Base-by-base conservation (phyloP, 2,888 invertebrate species). In the Caenorhabditis zanzibari region DNA sequence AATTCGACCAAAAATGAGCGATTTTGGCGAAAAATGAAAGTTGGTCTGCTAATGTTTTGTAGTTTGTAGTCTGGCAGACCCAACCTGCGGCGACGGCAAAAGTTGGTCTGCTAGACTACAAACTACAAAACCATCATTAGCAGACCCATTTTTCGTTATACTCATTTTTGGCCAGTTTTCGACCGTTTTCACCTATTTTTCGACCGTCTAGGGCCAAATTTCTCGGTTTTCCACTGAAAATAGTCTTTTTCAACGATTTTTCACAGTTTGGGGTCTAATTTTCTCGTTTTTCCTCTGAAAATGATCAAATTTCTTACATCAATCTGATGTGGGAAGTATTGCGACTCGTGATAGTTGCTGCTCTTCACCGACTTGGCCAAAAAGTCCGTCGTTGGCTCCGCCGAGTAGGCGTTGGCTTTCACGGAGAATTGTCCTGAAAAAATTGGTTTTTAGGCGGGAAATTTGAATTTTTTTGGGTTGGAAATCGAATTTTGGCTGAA, bases 381-480 rank as follows among this genome's bases (percentile, higher is more conserved):
- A 19, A 79, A 82, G 35, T 82, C 80, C 24, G 76, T 63, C 0
- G 73, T 59, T 63, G 86, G 77, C 41, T 84, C 80, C n/a, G 69
- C 41, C 14, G 77, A 73, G 61, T 85, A 87, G 9, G 85, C 86
- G 52, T 75, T 74, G 22, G 81, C 84, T 54, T 83, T 84, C 41
- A 79, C 75, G 9, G 85, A 87, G 61, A 86, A 87, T 75, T 85
- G 86, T 22, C 86, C 88, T 87, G 68, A 44, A 85, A 64, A 61
- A n/a, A 12, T 12, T 3, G 24, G 19, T 16, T 32, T 64, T 64
- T 22, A 19, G 49, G 28, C 61, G 16, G 10, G 14, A 64, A 35
- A 47, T 58, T 22, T 22, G 58, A 14, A n/a, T 9, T 47, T 69
- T 69, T 16, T 10, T n/a, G 14, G 9, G 56, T 2, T 0, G 14